phyloP scores from a whole-genome alignment of 2,113 vertebrate species.

The Calyptomena viridis region DNA sequence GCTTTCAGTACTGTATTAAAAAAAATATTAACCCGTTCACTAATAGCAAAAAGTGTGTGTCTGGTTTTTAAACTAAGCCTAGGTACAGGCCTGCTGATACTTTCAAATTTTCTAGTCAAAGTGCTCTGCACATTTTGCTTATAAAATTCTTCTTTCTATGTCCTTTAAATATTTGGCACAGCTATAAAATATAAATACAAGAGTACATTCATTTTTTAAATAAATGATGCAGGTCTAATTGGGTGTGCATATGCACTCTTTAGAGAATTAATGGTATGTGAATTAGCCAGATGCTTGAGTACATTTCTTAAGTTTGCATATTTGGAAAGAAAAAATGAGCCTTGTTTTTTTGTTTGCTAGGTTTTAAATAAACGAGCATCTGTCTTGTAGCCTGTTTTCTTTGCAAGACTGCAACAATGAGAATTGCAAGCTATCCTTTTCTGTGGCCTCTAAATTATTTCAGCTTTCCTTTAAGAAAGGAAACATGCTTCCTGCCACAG shows the following conservation, averaged over 20 bases:
- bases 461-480: background rate
- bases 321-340: background rate
- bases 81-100: background rate
- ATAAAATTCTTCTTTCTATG: background rate
- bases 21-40: background rate
- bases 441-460: background rate
- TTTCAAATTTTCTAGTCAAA: background rate
- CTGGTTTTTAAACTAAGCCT: background rate
- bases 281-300: conserved; percentile 14
- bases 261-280: conserved; percentile 1
- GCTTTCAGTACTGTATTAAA: background rate
- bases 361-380: background rate
- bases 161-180: background rate
- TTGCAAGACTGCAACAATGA: background rate
- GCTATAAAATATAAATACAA: background rate
- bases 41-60: background rate
- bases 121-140: background rate
- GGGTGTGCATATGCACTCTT: background rate
- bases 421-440: background rate
- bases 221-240: conserved; percentile 19
- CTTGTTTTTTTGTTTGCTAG: background rate
- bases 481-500: background rate
- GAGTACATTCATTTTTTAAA: background rate
- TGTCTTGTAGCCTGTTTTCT: background rate
- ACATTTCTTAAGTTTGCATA: background rate